Base-by-base conservation (phyloP, 1,140 invertebrate species). In the Eufriesea mexicana region DNA sequence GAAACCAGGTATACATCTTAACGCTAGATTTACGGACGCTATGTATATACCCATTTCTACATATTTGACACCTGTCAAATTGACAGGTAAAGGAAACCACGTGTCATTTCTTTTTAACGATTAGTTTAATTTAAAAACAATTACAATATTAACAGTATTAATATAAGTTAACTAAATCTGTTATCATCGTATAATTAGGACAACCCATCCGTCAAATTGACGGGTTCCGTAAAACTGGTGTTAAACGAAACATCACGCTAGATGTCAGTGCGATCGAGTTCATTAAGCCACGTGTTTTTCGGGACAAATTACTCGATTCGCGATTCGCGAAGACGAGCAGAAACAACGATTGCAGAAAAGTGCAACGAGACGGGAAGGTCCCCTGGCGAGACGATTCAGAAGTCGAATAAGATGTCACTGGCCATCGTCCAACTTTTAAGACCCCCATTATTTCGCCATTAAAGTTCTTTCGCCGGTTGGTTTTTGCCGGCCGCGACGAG, bases 381-480 rank as follows among this genome's bases (percentile, higher is more conserved):
- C 25, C 7, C 8, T 5, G n/a, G 1, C 23, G 54, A 35, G 59
- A 87, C 68, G 61, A 61, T 35, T 84, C 82, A 76, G 28, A 74
- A 61, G 83, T 73, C 74, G 72, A 81, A 70, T 79, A 84, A 84
- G 83, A 84, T 87, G 84, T 85, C 70, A 59, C 85, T 90, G 88
- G 86, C 83, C 61, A 74, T 84, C 72, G 77, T 86, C 86, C 89
- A 90, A 85, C 74, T 86, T 88, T 83, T 62, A 82, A 89, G 80
- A 78, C 57, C 84, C 77, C 84, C 85, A 90, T 91, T 90, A 91
- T 90, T 90, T 88, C 62, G 42, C 83, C 87, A 90, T 90, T 91
- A 90, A 85, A 85, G 79, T 90, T 90, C 90, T 86, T 88, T 66
- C 70, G 55, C 5, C 64, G 42, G 10, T 45, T 8, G 67, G 64